These are phyloP conservation scores for Carlito syrichta DNA, from an alignment of 2,113 vertebrate genomes.

Conservation along the genomic window DNA sequence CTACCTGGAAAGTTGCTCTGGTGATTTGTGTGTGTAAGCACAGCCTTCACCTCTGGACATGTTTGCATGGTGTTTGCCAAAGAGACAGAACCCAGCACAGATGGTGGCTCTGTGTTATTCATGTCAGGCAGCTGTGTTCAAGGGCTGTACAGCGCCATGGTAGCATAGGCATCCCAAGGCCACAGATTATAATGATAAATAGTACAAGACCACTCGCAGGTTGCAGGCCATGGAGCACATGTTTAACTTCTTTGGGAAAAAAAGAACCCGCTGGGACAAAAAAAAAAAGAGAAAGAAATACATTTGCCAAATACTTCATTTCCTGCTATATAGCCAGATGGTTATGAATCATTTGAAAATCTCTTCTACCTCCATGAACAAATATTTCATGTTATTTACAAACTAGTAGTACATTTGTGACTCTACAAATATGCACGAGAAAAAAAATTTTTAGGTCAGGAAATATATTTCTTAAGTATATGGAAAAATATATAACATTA, in stretches of 20 bases:
- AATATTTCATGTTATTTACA: conserved; percentile 58
- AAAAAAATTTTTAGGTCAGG: neutral
- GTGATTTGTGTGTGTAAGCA: neutral
- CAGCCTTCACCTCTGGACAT: neutral
- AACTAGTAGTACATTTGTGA: neutral
- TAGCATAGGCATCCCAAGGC: neutral
- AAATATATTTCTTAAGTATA: neutral
- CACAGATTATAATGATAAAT: neutral
- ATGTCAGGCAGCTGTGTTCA: conserved; percentile 24
- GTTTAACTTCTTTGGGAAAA: conserved; percentile 41
- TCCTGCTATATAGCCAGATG: conserved; percentile 66
- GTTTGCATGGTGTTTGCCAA: neutral
- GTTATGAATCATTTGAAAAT: conserved; percentile 64
- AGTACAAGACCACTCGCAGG: neutral
- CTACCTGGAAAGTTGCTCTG: neutral
- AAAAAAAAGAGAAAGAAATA: neutral
- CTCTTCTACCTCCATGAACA: conserved; percentile 10
- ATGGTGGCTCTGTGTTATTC: neutral
- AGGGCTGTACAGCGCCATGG: fast-evolving
- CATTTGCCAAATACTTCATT: conserved; percentile 64
- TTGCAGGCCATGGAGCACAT: conserved; percentile 62
- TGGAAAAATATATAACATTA: neutral
- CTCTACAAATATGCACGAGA: neutral
- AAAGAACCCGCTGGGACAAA: conserved; percentile 13
- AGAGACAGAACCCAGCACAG: neutral